A percentile compares a stretch with the other conserved stretches of the same genome.
Evolutionary conservation across 2,888 invertebrate genomes (phyloP).

Genomic region (Amphipoea lucens): DNA sequence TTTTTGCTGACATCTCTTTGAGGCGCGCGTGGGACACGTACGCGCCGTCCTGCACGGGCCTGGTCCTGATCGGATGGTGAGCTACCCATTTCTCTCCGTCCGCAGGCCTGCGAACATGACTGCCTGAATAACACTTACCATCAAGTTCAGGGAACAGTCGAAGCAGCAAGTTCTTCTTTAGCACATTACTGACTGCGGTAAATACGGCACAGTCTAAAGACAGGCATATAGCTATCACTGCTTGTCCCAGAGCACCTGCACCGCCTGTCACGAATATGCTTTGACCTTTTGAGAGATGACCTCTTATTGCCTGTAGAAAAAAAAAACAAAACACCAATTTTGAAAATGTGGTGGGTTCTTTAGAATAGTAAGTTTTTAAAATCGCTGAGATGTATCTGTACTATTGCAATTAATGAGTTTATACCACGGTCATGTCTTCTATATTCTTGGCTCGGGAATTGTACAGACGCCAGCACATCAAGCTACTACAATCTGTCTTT

Average conservation of each 20-base stretch:
- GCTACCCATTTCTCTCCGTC: no score
- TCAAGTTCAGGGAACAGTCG: constrained; percentile 74
- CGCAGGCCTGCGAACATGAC: no score
- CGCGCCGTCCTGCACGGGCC: no score
- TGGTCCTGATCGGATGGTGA: no score
- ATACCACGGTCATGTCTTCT: background rate
- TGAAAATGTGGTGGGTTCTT: background rate
- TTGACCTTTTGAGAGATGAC: constrained; percentile 51
- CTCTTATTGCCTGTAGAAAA: constrained; percentile 66
- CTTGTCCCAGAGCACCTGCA: constrained; percentile 78
- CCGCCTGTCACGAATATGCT: constrained; percentile 75
- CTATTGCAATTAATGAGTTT: no score
- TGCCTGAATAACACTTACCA: constrained; percentile 63
- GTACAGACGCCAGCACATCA: no score
- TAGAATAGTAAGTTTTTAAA: background rate
- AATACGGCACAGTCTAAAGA: constrained; percentile 72
- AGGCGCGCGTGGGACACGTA: no score
- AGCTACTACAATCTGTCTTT: no score
- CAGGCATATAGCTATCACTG: constrained; percentile 75
- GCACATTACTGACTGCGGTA: constrained; percentile 71
- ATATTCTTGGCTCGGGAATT: background rate
- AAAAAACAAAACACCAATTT: background rate
- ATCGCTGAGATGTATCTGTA: background rate
- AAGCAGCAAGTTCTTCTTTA: constrained; percentile 73
- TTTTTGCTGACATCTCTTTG: no score